These are phyloP conservation scores for Drosophila trapezifrons DNA, from an alignment of 1,140 invertebrate genomes.

Conservation along the genomic window DNA sequence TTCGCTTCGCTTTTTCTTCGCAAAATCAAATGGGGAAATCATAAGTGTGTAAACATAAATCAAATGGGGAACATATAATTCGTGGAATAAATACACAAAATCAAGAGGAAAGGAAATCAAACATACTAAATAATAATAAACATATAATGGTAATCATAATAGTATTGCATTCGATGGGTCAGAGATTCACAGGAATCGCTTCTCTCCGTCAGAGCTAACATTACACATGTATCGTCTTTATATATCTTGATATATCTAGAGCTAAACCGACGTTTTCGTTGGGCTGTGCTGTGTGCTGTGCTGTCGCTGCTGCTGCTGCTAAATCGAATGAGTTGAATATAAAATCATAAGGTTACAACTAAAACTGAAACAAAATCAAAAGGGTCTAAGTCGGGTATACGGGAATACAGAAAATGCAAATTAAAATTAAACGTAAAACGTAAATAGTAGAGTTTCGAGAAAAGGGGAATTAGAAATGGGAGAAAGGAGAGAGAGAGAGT, in stretches of 20 bases:
- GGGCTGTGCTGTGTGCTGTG: constrained; percentile 11
- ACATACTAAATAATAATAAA: constrained; percentile 49
- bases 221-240: constrained; percentile 21
- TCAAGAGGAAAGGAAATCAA: constrained; percentile 49
- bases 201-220: constrained; percentile 1
- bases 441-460: constrained; percentile 23
- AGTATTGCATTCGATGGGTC: constrained; percentile 26
- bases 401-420: constrained; percentile 34
- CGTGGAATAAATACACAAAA: constrained; percentile 35
- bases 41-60: constrained; percentile 63
- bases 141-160: constrained; percentile 34
- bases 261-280: constrained; percentile 2
- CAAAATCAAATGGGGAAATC: constrained; percentile 64
- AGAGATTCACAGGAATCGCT: constrained; percentile 24
- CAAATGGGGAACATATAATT: constrained; percentile 10
- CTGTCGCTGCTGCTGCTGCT: constrained; percentile 12
- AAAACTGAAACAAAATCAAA: constrained; percentile 41
- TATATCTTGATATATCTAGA: constrained; percentile 23
- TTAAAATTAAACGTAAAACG: constrained; percentile 45
- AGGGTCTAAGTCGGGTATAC: constrained; percentile 19
- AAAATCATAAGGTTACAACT: constrained; percentile 24
- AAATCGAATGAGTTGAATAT: constrained; percentile 18
- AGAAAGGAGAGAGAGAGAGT: constrained; percentile 10
- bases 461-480: constrained; percentile 17
- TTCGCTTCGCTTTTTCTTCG: constrained; percentile 26